Conservation (phyloP, 2,113 vertebrate species). For the Erythrocercus mccallii region DNA sequence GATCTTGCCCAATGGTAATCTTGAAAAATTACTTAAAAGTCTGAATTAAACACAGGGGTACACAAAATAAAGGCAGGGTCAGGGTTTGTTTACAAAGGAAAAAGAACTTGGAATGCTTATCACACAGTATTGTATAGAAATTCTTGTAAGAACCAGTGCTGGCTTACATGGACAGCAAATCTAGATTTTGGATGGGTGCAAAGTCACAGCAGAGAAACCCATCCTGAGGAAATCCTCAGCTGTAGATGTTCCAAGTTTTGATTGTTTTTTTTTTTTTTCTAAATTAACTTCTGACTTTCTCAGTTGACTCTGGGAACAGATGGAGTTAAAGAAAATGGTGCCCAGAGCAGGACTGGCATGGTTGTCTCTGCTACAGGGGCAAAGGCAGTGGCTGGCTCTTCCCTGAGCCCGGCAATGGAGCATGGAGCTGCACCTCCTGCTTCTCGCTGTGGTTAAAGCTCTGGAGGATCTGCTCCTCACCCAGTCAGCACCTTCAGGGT, state of each 20-base stretch:
- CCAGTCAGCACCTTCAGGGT: not conserved
- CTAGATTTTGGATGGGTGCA: not conserved
- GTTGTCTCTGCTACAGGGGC: not conserved
- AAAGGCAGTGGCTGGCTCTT: not conserved
- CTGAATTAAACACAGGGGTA: not conserved
- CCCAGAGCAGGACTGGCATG: not conserved
- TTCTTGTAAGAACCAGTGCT: not conserved
- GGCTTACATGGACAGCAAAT: not conserved
- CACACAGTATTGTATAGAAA: not conserved
- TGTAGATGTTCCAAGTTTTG: not conserved
- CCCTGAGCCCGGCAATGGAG: not conserved
- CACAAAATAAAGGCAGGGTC: not conserved
- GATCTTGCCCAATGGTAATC: not conserved
- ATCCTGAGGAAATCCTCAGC: not conserved
- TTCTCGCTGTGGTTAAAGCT: not conserved
- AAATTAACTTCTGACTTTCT: not conserved
- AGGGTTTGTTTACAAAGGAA: not conserved
- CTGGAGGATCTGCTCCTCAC: not conserved
- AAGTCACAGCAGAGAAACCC: not conserved
- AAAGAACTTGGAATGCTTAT: not conserved
- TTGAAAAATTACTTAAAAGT: not conserved
- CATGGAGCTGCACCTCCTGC: fast-evolving
- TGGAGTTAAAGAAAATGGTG: not conserved
- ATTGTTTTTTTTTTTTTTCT: too few relatives aligned
- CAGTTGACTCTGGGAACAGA: not conserved